A percentile compares a stretch with the other conserved stretches of the same genome.
Evolutionary conservation across 2,888 invertebrate species (phyloP).

Genomic region (Erannis defoliaria): DNA sequence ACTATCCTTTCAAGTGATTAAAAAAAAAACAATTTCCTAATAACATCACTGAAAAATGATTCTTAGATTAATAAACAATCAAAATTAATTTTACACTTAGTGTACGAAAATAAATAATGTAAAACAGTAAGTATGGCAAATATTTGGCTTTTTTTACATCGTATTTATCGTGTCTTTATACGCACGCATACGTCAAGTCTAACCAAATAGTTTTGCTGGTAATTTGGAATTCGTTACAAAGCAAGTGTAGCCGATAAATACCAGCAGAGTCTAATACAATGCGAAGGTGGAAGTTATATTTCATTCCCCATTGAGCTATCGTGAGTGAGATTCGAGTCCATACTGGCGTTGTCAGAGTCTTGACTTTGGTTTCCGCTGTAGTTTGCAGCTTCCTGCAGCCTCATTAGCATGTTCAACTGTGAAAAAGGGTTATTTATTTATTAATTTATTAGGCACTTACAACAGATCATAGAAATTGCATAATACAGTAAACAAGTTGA

Average conservation of each 20-base stretch:
- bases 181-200: slow-evolving; percentile 44
- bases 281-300: slow-evolving; percentile 21
- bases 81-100: slow-evolving; percentile 67
- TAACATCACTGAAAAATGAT: slow-evolving; percentile 41
- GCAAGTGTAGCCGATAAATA: neutral
- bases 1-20: slow-evolving; percentile 65
- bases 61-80: slow-evolving; percentile 51
- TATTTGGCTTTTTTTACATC: slow-evolving; percentile 81
- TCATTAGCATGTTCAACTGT: slow-evolving; percentile 97
- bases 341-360: slow-evolving; percentile 95
- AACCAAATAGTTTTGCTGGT: slow-evolving; percentile 39
- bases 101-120: slow-evolving; percentile 75
- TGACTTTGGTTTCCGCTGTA: slow-evolving; percentile 96
- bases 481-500: too few relatives aligned
- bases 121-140: slow-evolving; percentile 80
- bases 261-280: slow-evolving; percentile 13
- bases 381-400: slow-evolving; percentile 97
- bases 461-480: too few relatives aligned
- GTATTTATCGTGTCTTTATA: slow-evolving; percentile 65
- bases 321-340: slow-evolving; percentile 92
- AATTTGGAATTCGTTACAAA: slow-evolving; percentile 28
- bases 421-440: too few relatives aligned
- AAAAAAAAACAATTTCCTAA: slow-evolving; percentile 43
- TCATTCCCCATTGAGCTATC: slow-evolving; percentile 88
- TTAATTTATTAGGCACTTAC: too few relatives aligned